A percentile compares a stretch with the other conserved stretches of the same genome.
Evolutionary conservation across 2,888 invertebrate genomes (phyloP).

Genomic region (Nomada fabriciana): DNA sequence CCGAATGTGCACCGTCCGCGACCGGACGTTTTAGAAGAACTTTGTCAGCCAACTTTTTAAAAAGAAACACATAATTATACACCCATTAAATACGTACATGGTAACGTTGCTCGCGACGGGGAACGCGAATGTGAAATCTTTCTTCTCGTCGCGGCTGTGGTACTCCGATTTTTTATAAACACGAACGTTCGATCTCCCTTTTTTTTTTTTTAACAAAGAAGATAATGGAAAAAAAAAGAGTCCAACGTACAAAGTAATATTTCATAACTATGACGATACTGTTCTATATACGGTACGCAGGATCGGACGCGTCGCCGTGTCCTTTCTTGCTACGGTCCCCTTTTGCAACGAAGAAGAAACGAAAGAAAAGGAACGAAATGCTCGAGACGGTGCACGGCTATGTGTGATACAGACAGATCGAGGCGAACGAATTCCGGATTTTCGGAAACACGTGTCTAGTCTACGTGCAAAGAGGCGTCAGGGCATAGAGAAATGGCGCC

Average conservation of each 20-base stretch:
- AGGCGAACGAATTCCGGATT: slow-evolving; percentile 20
- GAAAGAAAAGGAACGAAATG: not conserved
- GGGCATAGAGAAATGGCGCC: slow-evolving; percentile 5
- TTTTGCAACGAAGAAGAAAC: not conserved
- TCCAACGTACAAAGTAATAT: slow-evolving; percentile 47
- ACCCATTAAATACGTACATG: not conserved
- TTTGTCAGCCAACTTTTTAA: slow-evolving; percentile 18
- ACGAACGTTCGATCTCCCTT: slow-evolving; percentile 21
- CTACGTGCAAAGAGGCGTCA: slow-evolving; percentile 64
- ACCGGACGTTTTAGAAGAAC: slow-evolving; percentile 29
- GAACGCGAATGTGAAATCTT: not conserved
- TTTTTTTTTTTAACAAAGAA: slow-evolving; percentile 17
- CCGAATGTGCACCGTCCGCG: slow-evolving; percentile 59
- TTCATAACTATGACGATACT: slow-evolving; percentile 18
- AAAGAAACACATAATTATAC: not conserved
- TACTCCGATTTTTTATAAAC: slow-evolving; percentile 31
- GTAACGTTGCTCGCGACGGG: not conserved
- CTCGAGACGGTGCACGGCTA: slow-evolving; percentile 59
- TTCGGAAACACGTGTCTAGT: slow-evolving; percentile 66
- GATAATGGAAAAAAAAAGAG: slow-evolving; percentile 22
- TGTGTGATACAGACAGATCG: slow-evolving; percentile 60
- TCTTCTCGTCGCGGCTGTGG: not conserved
- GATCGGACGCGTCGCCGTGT: slow-evolving; percentile 6
- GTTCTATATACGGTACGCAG: slow-evolving; percentile 12
- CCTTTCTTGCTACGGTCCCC: not conserved